Evolutionary conservation across 2,888 invertebrate genomes (phyloP).

Genomic region (Mythimna pallens): DNA sequence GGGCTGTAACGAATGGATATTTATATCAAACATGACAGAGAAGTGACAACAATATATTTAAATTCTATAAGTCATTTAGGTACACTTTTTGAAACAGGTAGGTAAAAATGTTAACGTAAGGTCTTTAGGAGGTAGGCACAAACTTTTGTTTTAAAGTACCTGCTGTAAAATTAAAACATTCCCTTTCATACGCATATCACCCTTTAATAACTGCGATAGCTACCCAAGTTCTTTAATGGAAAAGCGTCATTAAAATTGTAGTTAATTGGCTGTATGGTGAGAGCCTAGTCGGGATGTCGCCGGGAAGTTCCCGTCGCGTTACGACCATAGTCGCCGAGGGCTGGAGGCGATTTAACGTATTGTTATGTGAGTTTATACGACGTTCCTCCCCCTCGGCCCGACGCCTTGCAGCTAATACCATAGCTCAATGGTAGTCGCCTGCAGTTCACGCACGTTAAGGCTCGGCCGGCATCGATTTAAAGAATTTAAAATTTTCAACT

Average conservation of each 20-base stretch:
- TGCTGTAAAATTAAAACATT: constrained; percentile 53
- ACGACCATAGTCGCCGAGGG: constrained; percentile 79
- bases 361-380: constrained; percentile 80
- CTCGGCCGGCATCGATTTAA: constrained; percentile 76
- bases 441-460: constrained; percentile 65
- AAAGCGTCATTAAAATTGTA: constrained; percentile 81
- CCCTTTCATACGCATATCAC: constrained; percentile 59
- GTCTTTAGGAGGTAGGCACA: background rate
- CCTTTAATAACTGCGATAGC: constrained; percentile 65
- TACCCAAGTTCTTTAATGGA: constrained; percentile 74
- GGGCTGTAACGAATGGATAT: constrained; percentile 76
- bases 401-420: constrained; percentile 69
- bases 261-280: constrained; percentile 81
- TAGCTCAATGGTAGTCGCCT: constrained; percentile 73
- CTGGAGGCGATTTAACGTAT: constrained; percentile 84
- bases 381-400: constrained; percentile 71
- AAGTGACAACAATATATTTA: constrained; percentile 54
- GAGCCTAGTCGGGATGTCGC: constrained; percentile 75
- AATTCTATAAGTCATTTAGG: constrained; percentile 60
- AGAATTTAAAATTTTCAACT: constrained; percentile 69
- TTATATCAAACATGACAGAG: constrained; percentile 72
- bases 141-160: constrained; percentile 20
- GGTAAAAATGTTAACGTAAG: constrained; percentile 3
- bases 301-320: constrained; percentile 71
- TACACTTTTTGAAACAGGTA: constrained; percentile 18